These are phyloP conservation scores for Brachyhypopomus occidentalis DNA, from an alignment of 2,113 vertebrate species.

Conservation along the genomic window DNA sequence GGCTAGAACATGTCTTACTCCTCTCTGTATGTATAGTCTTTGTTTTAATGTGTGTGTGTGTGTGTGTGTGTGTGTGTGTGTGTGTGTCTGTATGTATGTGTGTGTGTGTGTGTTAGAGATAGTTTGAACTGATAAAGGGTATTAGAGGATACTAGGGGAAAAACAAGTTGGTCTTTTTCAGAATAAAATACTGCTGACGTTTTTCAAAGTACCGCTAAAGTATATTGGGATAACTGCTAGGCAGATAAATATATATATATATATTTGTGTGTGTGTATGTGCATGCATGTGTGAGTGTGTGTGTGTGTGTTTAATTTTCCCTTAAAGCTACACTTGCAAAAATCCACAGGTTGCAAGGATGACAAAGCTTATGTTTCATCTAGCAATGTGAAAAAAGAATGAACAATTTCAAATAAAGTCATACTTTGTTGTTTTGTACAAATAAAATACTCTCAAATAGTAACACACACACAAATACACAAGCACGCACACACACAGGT, in stretches of 20 bases:
- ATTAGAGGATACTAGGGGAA: conserved; percentile 43
- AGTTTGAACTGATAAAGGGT: no score
- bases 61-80: no score
- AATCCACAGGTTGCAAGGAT: conserved; percentile 71
- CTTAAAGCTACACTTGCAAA: conserved; percentile 76
- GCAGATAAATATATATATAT: conserved; percentile 37
- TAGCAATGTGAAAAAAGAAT: conserved; percentile 79
- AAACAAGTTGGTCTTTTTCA: conserved; percentile 12
- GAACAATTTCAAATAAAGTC: conserved; percentile 82
- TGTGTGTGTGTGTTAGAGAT: no score
- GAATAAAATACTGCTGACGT: conserved; percentile 54
- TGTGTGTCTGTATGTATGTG: conserved; percentile 6
- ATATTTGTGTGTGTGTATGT: conserved; percentile 28
- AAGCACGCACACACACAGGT: background rate
- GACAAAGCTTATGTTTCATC: conserved; percentile 79
- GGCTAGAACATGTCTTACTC: conserved; percentile 62
- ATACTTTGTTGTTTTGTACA: conserved; percentile 68
- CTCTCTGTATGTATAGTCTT: conserved; percentile 44
- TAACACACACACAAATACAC: no score
- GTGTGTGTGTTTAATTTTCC: conserved; percentile 60
- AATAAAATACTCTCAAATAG: background rate
- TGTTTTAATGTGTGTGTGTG: conserved; percentile 27
- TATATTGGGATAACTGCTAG: conserved; percentile 34
- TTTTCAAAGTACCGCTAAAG: conserved; percentile 44
- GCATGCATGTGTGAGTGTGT: conserved; percentile 18